Evolutionary conservation across 2,888 invertebrate genomes (phyloP), one percentile per base, ranked within the genome.

Genomic region (Ametastegia equiseti): DNA sequence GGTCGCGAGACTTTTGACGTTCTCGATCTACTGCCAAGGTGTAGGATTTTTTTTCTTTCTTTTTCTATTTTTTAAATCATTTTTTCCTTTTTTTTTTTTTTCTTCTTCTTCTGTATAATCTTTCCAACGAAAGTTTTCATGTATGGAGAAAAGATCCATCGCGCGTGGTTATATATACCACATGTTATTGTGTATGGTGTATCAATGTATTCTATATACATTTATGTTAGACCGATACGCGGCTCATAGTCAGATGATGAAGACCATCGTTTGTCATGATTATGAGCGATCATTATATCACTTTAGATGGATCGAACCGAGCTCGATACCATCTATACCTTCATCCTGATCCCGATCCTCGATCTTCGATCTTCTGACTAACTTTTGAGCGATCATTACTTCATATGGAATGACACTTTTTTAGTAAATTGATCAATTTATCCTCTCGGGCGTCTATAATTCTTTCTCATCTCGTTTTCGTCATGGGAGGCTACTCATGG

Each of bases 251-350:
- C 45, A 71, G 71, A 47, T 47, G 45, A 27, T 47, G 45, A 42
- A 47, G 71, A 71, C 33, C 36, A 36, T 86, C 86, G 81, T 86
- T 84, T 82, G 82, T 86, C 85, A 86, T 82, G 84, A 85, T 86
- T 80, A 82, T 78, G 84, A 83, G 80, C 69, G 81, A 86, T 85
- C 84, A 84, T 85, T 83, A 84, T 83, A 83, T 82, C 82, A 82
- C 82, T 82, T 84, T 82, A 36, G 75, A 54, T 54, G 75, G 75
- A 75, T 75, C 75, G 75, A 75, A 75, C n/a, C 33, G 13, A 36
- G 33, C n/a, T 54, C 75, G 75, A 75, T 75, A 75, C 71, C 45
- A 71, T 71, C 71, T 45, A n/a, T n/a, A 45, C 27, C 27, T 27
- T n/a, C 23, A 27, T 71, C 71, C 39, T 3, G 42, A 69, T 71